Conservation (phyloP, 2,797 vertebrate species). For the Microctenopoma lineatum region DNA sequence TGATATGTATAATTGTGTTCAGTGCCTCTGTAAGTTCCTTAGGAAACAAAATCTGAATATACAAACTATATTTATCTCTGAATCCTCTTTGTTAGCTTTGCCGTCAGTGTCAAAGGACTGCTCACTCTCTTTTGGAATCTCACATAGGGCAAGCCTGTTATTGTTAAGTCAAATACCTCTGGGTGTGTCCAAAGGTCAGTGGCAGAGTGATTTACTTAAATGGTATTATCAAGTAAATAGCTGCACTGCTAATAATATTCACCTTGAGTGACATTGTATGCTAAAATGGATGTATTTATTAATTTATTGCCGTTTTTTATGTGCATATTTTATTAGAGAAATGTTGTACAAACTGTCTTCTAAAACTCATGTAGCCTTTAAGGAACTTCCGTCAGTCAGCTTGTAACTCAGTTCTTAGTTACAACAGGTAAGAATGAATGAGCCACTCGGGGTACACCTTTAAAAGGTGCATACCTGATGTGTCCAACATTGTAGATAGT, state of each 20-base stretch:
- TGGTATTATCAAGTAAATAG: slow-evolving; percentile 60
- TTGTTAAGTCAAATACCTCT: slow-evolving; percentile 72
- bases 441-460: slow-evolving; percentile 68
- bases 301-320: slow-evolving; percentile 74
- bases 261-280: slow-evolving; percentile 65
- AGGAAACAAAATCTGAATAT: slow-evolving; percentile 65
- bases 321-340: slow-evolving; percentile 70
- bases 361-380: slow-evolving; percentile 70
- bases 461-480: slow-evolving; percentile 67
- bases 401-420: slow-evolving; percentile 36
- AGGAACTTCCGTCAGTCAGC: slow-evolving; percentile 39
- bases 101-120: slow-evolving; percentile 41
- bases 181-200: slow-evolving; percentile 59
- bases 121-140: slow-evolving; percentile 49
- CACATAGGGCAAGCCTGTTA: slow-evolving; percentile 56
- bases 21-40: slow-evolving; percentile 76
- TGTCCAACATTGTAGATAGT: slow-evolving; percentile 60
- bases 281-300: slow-evolving; percentile 75
- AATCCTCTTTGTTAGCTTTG: slow-evolving; percentile 53
- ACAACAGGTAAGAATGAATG: slow-evolving; percentile 49
- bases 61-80: slow-evolving; percentile 70
- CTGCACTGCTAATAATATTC: slow-evolving; percentile 68
- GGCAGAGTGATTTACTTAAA: slow-evolving; percentile 61
- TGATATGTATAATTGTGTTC: slow-evolving; percentile 62
- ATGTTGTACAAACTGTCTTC: slow-evolving; percentile 61